Percentiles rank a stretch among this genome's conserved stretches.
Evolutionary conservation across 2,888 invertebrate species (phyloP).

Genomic region (Drosophila longiperda): DNA sequence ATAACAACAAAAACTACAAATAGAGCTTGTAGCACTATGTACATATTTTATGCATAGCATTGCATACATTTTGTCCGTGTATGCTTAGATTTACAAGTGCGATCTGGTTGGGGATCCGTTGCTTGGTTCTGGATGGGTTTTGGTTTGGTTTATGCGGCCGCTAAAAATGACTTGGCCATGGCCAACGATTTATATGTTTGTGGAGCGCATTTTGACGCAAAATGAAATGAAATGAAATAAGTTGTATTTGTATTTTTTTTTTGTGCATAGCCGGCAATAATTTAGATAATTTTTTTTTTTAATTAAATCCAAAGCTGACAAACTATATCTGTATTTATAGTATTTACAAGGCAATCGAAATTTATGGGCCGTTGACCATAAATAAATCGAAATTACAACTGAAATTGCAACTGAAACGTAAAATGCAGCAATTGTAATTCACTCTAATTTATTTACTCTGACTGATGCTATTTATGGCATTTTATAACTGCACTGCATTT

Average conservation of each 20-base stretch:
- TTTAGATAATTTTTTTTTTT: slow-evolving; percentile 77
- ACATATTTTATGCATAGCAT: slow-evolving; percentile 64
- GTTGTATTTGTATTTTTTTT: slow-evolving; percentile 28
- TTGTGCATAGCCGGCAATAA: slow-evolving; percentile 49
- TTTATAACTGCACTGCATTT: slow-evolving; percentile 27
- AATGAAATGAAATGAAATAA: slow-evolving; percentile 48
- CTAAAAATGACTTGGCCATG: slow-evolving; percentile 31
- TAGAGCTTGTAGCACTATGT: slow-evolving; percentile 49
- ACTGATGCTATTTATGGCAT: slow-evolving; percentile 72
- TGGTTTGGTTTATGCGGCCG: slow-evolving; percentile 45
- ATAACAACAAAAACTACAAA: slow-evolving; percentile 42
- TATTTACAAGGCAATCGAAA: slow-evolving; percentile 22
- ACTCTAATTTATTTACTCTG: slow-evolving; percentile 76
- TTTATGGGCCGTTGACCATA: slow-evolving; percentile 68
- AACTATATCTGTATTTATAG: slow-evolving; percentile 40
- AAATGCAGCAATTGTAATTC: slow-evolving; percentile 65
- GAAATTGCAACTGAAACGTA: slow-evolving; percentile 25
- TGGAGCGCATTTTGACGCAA: slow-evolving; percentile 46
- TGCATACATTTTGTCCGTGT: slow-evolving; percentile 67
- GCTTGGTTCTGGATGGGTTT: slow-evolving; percentile 52
- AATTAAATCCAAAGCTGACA: slow-evolving; percentile 74
- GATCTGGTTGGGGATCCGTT: slow-evolving; percentile 54
- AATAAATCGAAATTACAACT: slow-evolving; percentile 65
- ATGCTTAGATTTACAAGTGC: slow-evolving; percentile 74
- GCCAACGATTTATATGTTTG: slow-evolving; percentile 32